Base-by-base conservation (phyloP, 1,140 invertebrate genomes). In the Drosophila parvula region DNA sequence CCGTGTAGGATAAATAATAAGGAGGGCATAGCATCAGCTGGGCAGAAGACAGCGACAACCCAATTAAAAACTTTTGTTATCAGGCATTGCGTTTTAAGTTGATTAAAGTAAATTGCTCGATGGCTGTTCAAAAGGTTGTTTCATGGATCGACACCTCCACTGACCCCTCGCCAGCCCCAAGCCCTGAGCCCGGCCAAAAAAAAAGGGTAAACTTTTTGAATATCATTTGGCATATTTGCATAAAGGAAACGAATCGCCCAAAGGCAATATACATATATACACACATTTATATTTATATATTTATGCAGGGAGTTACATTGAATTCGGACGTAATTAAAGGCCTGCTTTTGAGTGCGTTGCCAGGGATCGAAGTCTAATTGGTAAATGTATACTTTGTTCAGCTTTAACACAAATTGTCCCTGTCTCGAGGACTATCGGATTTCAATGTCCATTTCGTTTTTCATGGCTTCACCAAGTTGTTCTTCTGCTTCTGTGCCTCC, bases 41-140 rank as follows among this genome's bases (percentile, higher is more conserved):
- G 61, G 62, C 30, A 44, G 36, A 51, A 61, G 59, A 36, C 74
- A 36, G 64, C 48, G 60, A 64, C 76, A 76, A 86, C 75, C 82
- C 83, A 86, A 88, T 86, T 86, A 86, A 86, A 85, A 86, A 88
- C 79, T 86, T 86, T 85, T 85, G 69, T 79, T 79, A 79, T 82
- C 70, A 58, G 38, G 32, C 74, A 78, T 65, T 61, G 62, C 69
- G 75, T 76, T 82, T 67, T 76, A 88, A 78, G 62, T 88, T 86
- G 83, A 86, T 86, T 86, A 79, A 57, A 81, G 82, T 62, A 65
- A 50, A 78, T 68, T 84, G 50, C 53, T 76, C 43, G 73, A 76
- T 67, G 63, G 41, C 22, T 48, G 74, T 44, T 59, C 41, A 50
- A 74, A 73, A 74, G 70, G 69, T 62, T 77, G 56, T 57, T 69